Percentiles rank a stretch among this genome's conserved stretches.
These are phyloP conservation scores for Peucedramus taeniatus DNA, from an alignment of 2,113 vertebrate species.

Conservation along the genomic window DNA sequence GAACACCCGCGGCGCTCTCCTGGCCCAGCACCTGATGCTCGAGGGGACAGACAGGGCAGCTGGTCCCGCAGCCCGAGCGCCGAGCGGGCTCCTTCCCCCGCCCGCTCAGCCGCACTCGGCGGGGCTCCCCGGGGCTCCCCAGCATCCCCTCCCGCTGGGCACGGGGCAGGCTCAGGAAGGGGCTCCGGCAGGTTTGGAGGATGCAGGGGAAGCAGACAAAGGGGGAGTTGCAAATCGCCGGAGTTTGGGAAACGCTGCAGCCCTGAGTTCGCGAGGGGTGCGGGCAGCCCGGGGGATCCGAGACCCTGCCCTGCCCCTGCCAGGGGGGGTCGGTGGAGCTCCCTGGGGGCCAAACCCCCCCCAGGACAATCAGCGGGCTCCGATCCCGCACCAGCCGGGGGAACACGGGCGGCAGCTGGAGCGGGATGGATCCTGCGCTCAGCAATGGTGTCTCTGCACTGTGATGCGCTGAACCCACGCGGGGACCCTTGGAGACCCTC, in stretches of 20 bases:
- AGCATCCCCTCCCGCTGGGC: neutral
- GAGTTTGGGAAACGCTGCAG: neutral
- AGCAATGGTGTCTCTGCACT: neutral
- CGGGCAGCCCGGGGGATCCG: rapidly evolving
- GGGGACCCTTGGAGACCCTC: neutral
- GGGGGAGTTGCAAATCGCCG: neutral
- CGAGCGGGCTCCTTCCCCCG: neutral
- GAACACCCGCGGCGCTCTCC: neutral
- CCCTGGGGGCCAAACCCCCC: neutral
- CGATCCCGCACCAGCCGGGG: neutral
- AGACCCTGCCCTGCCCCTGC: neutral
- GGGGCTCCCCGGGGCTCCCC: neutral
- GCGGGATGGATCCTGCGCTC: neutral
- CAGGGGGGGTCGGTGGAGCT: neutral
- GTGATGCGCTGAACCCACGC: neutral
- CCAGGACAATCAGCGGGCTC: neutral
- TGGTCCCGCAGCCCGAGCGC: neutral
- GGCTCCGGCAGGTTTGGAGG: neutral
- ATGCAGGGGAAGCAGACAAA: neutral
- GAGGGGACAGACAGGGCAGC: neutral
- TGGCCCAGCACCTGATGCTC: neutral
- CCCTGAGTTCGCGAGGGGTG: rapidly evolving
- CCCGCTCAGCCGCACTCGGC: neutral
- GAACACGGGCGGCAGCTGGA: neutral
- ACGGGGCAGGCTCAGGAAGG: neutral